These are phyloP conservation scores for Tenthredo scrophulariae DNA, from an alignment of 2,888 invertebrate genomes.

Conservation along the genomic window DNA sequence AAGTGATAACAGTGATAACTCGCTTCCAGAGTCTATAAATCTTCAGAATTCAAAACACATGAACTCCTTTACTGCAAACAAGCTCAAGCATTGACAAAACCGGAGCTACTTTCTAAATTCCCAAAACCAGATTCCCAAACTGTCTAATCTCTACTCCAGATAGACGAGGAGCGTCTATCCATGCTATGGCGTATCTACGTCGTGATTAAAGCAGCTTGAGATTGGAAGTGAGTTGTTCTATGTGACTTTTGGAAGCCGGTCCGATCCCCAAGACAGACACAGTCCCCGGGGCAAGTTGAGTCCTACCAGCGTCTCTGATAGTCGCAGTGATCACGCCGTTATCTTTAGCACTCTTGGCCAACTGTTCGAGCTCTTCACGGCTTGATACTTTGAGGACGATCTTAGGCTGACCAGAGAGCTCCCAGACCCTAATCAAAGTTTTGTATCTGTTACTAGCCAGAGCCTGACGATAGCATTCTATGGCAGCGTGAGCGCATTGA, in stretches of 20 bases:
- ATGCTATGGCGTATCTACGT: not conserved
- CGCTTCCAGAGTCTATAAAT: not conserved
- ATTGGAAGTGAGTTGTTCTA: constrained; percentile 84
- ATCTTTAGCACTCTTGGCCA: constrained; percentile 80
- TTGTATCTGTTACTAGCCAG: constrained; percentile 72
- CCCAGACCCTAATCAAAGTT: constrained; percentile 82
- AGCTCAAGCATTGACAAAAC: not conserved
- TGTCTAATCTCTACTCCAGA: not conserved
- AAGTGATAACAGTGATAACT: not conserved
- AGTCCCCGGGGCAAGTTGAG: constrained; percentile 85
- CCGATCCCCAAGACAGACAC: constrained; percentile 88
- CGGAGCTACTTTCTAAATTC: not conserved
- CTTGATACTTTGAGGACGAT: constrained; percentile 84
- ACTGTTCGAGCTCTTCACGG: constrained; percentile 78
- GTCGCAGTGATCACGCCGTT: constrained; percentile 79
- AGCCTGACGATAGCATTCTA: constrained; percentile 83
- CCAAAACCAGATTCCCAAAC: not conserved
- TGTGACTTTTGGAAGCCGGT: constrained; percentile 81
- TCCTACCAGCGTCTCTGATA: constrained; percentile 85
- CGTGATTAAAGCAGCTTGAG: constrained; percentile 81
- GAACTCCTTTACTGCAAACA: not conserved
- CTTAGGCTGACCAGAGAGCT: constrained; percentile 86
- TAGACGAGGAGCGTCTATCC: not conserved
- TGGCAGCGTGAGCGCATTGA: constrained; percentile 90
- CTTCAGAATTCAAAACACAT: no score